A percentile compares a stretch with the other conserved stretches of the same genome.
phyloP scores from a whole-genome alignment of 23 tunicate genomes.

The Aplidium turbinatum region DNA sequence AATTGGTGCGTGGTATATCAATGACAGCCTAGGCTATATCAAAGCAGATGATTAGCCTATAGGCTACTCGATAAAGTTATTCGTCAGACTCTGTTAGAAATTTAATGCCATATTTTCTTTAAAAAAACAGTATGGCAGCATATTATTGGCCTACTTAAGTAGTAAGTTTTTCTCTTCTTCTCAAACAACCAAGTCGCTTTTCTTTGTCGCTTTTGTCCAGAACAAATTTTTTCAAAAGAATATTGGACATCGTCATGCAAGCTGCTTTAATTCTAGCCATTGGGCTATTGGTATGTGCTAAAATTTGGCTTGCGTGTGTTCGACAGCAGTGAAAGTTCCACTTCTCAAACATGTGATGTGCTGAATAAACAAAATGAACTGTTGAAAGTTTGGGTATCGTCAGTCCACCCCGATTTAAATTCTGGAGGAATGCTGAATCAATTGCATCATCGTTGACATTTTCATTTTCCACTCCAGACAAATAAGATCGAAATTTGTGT shows the following conservation, averaged over 20 bases:
- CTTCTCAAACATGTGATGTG: not conserved
- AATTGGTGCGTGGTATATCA: too few species aligned
- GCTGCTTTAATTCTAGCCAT: conserved; percentile 5
- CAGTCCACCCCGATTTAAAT: conserved; percentile 20
- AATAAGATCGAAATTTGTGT: conserved; percentile 14
- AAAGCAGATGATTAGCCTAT: too few species aligned
- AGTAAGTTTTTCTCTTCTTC: too few species aligned
- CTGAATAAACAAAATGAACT: conserved; percentile 10
- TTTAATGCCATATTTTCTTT: too few species aligned
- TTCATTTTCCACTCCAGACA: not conserved
- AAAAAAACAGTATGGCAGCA: too few species aligned
- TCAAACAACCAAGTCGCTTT: too few species aligned
- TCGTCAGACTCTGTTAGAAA: too few species aligned
- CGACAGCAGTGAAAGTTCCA: conserved; percentile 17
- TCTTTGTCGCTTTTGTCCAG: conserved; percentile 15
- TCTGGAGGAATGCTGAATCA: conserved; percentile 7
- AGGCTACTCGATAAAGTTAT: too few species aligned
- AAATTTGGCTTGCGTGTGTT: conserved; percentile 8
- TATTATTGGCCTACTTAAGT: too few species aligned
- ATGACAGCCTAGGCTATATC: too few species aligned
- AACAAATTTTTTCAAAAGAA: conserved; percentile 2
- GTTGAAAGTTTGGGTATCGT: conserved; percentile 16
- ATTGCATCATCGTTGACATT: conserved; percentile 4
- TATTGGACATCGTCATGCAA: conserved; percentile 14
- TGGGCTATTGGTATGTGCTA: conserved; percentile 14